Evolutionary conservation across 2,113 vertebrate genomes (phyloP).

Genomic region (Natator depressus): DNA sequence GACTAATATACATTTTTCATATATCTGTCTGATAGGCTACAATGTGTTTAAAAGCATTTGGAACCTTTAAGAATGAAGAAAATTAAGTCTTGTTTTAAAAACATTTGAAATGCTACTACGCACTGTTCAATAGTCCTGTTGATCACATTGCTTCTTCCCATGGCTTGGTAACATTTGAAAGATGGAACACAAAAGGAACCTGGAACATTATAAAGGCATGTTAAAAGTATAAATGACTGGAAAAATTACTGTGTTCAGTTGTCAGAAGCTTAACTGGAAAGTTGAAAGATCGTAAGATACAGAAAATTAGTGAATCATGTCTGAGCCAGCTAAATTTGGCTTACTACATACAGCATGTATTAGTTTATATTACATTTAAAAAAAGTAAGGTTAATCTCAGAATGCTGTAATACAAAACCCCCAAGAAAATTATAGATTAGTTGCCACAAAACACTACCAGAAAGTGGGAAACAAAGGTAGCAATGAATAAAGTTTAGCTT

Average conservation of each 20-base stretch:
- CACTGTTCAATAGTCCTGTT: constrained; percentile 75
- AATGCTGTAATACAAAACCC: background rate
- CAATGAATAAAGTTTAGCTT: background rate
- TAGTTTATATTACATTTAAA: background rate
- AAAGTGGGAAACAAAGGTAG: background rate
- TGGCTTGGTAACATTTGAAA: constrained; percentile 68
- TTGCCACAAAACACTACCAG: background rate
- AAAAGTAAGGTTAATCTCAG: background rate
- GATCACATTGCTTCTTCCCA: constrained; percentile 65
- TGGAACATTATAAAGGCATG: constrained; percentile 78
- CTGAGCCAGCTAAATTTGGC: constrained; percentile 6
- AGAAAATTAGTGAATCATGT: constrained; percentile 62
- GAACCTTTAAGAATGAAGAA: background rate
- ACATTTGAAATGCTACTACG: constrained; percentile 73
- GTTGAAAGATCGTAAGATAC: constrained; percentile 22
- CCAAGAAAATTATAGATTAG: background rate
- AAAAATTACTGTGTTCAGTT: background rate
- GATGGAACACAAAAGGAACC: constrained; percentile 77
- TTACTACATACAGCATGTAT: background rate
- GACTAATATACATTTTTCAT: constrained; percentile 38
- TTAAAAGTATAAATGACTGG: constrained; percentile 67
- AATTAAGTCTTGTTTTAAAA: constrained; percentile 60
- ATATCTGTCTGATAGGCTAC: background rate
- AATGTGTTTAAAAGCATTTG: constrained; percentile 40
- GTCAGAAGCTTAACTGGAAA: constrained; percentile 34